Base-by-base conservation (phyloP, 53 echinoderm and acorn worm genomes). In the Apostichopus leukothele region DNA sequence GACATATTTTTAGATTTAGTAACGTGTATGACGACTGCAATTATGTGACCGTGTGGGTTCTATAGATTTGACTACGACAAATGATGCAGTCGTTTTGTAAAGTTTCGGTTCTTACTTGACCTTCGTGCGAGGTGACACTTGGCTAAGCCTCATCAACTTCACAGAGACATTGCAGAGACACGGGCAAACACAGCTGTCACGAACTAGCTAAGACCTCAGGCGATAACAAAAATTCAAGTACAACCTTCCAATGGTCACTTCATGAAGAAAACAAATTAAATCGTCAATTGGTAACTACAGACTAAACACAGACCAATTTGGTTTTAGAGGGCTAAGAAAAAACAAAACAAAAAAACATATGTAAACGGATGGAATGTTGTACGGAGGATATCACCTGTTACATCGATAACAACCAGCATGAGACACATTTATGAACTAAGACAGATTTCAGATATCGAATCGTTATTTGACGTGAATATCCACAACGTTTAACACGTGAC, bases 201-300 rank as follows among this genome's bases (percentile, higher is more conserved):
- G 3, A 55, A 59, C 55, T 59, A 52, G 23, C 54, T 57, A 53
- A 55, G 81, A 55, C 81, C 81, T n/a, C 81, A 22, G 57, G 60
- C 81, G 22, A 54, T 71, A 71, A 12, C 8, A 7, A 81, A 81
- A 81, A 51, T 81, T 81, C 81, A 81, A 81, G 81, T 81, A 81
- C 59, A 81, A 55, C 81, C 59, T 18, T 6, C 21, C 9, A 81
- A 54, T 81, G 81, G 54, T 59, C 81, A 59, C 81, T 53, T 54
- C 55, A 57, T 81, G 54, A 81, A 55, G 81, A 81, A 39, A 81
- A 81, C 55, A 54, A 81, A 55, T 81, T 81, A 81, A 81, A 81
- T 81, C 12, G 81, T 81, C 18, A 77, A 77, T 77, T 18, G 77
- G 81, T 81, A 81, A 81, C 81, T 81, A 22, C 16, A 81, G 81